Evolutionary conservation across 2,113 vertebrate species (phyloP).

Genomic region (Apeltes quadracus): DNA sequence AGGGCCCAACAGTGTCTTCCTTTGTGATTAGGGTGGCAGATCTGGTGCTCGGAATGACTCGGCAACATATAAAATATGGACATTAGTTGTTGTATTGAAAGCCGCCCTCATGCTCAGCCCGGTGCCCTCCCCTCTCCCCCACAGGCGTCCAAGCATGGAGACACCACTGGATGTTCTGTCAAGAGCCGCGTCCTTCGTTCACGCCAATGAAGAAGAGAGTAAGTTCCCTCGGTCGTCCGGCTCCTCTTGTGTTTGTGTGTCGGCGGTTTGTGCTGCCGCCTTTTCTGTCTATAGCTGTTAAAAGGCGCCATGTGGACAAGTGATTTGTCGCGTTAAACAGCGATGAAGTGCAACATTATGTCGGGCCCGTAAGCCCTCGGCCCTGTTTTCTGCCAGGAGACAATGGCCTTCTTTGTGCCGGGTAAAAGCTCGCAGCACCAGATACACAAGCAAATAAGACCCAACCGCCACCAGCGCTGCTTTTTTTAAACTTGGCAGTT

Average conservation of each 20-base stretch:
- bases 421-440: slow-evolving; percentile 27
- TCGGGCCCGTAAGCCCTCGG: slow-evolving; percentile 16
- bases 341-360: slow-evolving; percentile 38
- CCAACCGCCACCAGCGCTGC: slow-evolving; percentile 55
- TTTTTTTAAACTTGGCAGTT: slow-evolving; percentile 28
- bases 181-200: slow-evolving; percentile 96
- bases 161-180: slow-evolving; percentile 97
- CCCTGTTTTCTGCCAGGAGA: slow-evolving; percentile 36
- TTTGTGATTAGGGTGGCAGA: background rate
- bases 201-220: slow-evolving; percentile 97
- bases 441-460: slow-evolving; percentile 68
- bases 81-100: background rate
- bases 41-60: background rate
- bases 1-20: background rate
- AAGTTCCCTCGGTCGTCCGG: slow-evolving; percentile 71
- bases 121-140: slow-evolving; percentile 22
- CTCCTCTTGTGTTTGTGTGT: slow-evolving; percentile 14
- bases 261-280: background rate
- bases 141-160: slow-evolving; percentile 89
- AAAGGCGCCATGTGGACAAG: slow-evolving; percentile 19
- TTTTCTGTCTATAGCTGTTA: background rate
- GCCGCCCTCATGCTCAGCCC: slow-evolving; percentile 3
- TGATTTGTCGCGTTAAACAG: slow-evolving; percentile 18
- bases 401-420: slow-evolving; percentile 63
- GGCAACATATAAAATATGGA: slow-evolving; percentile 1